phyloP scores from a whole-genome alignment of 2,113 vertebrate genomes.

The Stegostoma tigrinum region DNA sequence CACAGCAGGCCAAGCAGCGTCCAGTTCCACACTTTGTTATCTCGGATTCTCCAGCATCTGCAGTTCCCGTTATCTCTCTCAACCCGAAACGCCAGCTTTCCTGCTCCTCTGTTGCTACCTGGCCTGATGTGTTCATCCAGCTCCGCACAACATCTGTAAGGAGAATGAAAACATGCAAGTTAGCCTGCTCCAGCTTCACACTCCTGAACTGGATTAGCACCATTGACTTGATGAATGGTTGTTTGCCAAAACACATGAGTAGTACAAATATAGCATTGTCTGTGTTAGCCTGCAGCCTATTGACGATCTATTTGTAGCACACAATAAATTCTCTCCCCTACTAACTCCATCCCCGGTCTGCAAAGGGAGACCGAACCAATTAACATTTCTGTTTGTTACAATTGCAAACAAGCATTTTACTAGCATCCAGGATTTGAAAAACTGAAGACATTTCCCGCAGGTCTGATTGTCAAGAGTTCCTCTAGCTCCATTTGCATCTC shows the following conservation, averaged over 20 bases:
- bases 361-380: background rate
- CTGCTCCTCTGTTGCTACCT: no score
- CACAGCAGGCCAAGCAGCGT: no score
- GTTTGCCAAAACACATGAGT: background rate
- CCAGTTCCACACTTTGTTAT: no score
- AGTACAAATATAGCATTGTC: background rate
- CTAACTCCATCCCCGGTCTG: no score
- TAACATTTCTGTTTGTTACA: background rate
- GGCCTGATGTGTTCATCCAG: no score
- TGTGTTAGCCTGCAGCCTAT: background rate
- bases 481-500: background rate
- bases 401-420: background rate
- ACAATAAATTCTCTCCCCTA: background rate
- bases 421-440: background rate
- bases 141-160: background rate
- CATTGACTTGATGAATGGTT: background rate
- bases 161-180: background rate
- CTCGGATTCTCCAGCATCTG: no score
- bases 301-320: background rate
- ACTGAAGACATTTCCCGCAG: background rate
- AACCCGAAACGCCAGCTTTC: no score
- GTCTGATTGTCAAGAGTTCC: background rate
- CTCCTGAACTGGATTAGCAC: background rate
- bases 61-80: no score
- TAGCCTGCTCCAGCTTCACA: background rate